Evolutionary conservation across 1,140 invertebrate genomes (phyloP).

Genomic region (Drosophila rhopaloa): DNA sequence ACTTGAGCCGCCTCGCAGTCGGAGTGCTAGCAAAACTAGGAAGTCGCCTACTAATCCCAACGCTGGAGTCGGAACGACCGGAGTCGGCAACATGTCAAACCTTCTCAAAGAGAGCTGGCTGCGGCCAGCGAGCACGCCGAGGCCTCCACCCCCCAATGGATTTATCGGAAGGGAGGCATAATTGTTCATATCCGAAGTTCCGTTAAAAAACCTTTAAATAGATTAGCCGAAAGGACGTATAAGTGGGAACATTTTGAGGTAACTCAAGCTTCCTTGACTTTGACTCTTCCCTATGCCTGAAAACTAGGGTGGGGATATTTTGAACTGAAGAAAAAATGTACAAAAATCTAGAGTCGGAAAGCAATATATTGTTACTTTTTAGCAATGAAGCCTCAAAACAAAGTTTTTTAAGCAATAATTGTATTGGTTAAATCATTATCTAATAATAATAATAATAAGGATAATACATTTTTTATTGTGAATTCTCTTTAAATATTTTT

Average conservation of each 20-base stretch:
- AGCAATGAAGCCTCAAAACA: not conserved
- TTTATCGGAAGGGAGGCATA: constrained; percentile 81
- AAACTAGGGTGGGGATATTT: not conserved
- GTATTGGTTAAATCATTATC: too few species aligned
- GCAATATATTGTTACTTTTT: not conserved
- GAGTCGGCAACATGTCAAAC: constrained; percentile 58
- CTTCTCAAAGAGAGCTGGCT: constrained; percentile 78
- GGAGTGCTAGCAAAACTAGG: constrained; percentile 62
- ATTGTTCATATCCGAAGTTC: not conserved
- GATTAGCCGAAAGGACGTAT: not conserved
- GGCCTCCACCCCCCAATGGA: constrained; percentile 76
- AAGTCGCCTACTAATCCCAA: constrained; percentile 35
- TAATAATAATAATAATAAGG: too few species aligned
- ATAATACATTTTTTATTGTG: not conserved
- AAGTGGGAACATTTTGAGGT: constrained; percentile 35
- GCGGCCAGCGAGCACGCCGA: constrained; percentile 41
- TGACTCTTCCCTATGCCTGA: constrained; percentile 22
- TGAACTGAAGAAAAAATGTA: not conserved
- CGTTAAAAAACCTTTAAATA: constrained; percentile 49
- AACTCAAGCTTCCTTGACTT: constrained; percentile 51
- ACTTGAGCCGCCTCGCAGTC: constrained; percentile 49
- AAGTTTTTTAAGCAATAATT: too few species aligned
- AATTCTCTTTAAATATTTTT: not conserved
- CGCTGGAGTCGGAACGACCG: constrained; percentile 8
- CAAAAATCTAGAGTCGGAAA: not conserved